A percentile compares a stretch with the other conserved stretches of the same genome.
Conservation (phyloP, 2,888 invertebrate genomes). For the Operophtera brumata region DNA sequence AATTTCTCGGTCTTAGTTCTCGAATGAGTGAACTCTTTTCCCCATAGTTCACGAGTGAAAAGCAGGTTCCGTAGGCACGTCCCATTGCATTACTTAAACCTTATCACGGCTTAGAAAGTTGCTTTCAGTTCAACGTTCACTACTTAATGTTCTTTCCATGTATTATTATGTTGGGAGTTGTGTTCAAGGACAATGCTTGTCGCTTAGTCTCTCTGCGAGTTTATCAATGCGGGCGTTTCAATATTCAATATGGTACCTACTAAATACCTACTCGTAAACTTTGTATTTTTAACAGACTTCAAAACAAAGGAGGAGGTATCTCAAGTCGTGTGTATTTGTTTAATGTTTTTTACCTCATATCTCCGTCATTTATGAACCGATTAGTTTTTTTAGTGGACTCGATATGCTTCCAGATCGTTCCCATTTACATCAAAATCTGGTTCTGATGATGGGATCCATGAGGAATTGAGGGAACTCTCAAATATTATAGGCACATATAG, state of each 20-base stretch:
- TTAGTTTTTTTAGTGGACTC: no score
- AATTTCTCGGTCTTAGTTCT: not conserved
- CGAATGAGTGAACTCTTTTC: constrained; percentile 14
- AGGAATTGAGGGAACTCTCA: no score
- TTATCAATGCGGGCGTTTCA: constrained; percentile 23
- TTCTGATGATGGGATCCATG: no score
- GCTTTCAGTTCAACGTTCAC: constrained; percentile 53
- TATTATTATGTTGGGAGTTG: constrained; percentile 10
- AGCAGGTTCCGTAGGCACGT: constrained; percentile 28
- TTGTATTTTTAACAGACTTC: no score
- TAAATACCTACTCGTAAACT: no score
- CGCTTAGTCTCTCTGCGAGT: constrained; percentile 22
- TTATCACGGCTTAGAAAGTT: constrained; percentile 59
- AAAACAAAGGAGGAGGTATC: no score
- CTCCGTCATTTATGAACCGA: no score
- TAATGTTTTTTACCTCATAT: no score
- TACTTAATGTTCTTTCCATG: constrained; percentile 52
- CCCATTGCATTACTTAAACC: constrained; percentile 23
- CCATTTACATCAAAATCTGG: no score
- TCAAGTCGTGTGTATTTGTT: no score
- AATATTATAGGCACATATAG: no score
- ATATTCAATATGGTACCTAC: not conserved
- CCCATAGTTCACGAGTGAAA: constrained; percentile 23
- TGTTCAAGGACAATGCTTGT: constrained; percentile 22
- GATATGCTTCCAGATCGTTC: no score